Evolutionary conservation across 2,888 invertebrate species (phyloP).

Genomic region (Pseudococcus jackbeardsleyi): DNA sequence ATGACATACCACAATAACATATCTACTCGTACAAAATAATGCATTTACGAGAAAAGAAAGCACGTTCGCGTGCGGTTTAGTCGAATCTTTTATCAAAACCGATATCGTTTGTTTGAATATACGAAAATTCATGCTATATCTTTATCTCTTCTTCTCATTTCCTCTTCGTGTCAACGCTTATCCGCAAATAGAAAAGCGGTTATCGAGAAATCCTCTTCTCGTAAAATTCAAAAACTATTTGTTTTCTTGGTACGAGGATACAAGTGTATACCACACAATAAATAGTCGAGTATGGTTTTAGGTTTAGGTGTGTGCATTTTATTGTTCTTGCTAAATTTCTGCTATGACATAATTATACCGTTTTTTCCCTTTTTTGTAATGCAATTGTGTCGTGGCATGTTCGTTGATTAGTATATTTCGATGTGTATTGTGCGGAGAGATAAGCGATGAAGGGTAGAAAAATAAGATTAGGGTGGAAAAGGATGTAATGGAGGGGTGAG

Average conservation of each 20-base stretch:
- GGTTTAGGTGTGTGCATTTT: not conserved
- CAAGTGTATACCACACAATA: not conserved
- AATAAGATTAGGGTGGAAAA: not conserved
- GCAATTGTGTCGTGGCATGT: too few relatives aligned
- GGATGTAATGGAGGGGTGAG: not conserved
- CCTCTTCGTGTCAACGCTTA: not conserved
- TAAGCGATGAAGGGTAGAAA: too few relatives aligned
- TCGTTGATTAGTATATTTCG: not conserved
- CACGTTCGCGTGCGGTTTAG: not conserved
- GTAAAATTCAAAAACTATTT: not conserved
- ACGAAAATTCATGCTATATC: constrained; percentile 28
- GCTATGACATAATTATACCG: not conserved
- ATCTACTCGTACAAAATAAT: not conserved
- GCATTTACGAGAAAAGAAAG: constrained; percentile 6
- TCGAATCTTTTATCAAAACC: not conserved
- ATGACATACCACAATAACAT: not conserved
- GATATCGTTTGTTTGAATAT: constrained; percentile 16
- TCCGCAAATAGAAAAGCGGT: not conserved
- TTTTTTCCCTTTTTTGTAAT: not conserved
- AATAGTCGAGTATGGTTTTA: not conserved
- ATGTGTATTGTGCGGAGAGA: too few relatives aligned
- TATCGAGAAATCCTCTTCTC: not conserved
- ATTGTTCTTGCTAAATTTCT: not conserved
- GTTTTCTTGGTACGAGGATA: not conserved
- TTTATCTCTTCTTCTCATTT: not conserved